Base-by-base conservation (phyloP, 2,113 vertebrate genomes). In the Perca fluviatilis region DNA sequence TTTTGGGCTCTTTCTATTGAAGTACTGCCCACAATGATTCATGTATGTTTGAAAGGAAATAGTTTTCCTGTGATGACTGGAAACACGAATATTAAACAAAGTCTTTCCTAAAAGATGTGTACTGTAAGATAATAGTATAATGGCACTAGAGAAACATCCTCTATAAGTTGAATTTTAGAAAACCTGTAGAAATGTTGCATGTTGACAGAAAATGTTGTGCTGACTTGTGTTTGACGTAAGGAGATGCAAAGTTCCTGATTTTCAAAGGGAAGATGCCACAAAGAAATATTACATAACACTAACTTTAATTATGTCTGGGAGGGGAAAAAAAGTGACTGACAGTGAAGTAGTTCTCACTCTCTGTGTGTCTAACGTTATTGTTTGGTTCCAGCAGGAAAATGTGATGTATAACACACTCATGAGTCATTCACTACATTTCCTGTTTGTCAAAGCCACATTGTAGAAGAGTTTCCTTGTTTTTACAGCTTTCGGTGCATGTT, bases 401-500 rank as follows among this genome's bases (percentile, higher is more conserved):
- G 58, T 75, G 68, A 81, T 51, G 27, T 91, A 12, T 10, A 78
- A 51, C 57, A 54, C 56, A 21, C 70, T 67, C 47, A 25, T 90
- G 86, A 87, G 66, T 90, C 89, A 89, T 58, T 84, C 57, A 6
- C 25, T 74, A 56, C 62, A 60, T 80, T 88, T 94, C 92, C 92
- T 92, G 90, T 88, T 87, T 84, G 77, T 83, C 76, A 56, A 16
- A 43, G 54, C 40, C 63, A 65, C 81, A 79, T 56, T 78, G 69
- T 77, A 0, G 21, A 9, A 88, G 72, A 75, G 62, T 77, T 88
- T 89, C 70, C 30, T 46, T 1, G 14, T 50, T 81, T 43, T 76
- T n/a, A 27, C 50, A 25, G 36, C 50, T 67, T 61, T 36, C 46
- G 61, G 46, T 16, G 2, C 40, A 33, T 6, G 1, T 51, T 19